Evolutionary conservation across 2,797 vertebrate species (phyloP), one percentile per base, ranked within the genome.

Genomic region (Buceros bicornis): DNA sequence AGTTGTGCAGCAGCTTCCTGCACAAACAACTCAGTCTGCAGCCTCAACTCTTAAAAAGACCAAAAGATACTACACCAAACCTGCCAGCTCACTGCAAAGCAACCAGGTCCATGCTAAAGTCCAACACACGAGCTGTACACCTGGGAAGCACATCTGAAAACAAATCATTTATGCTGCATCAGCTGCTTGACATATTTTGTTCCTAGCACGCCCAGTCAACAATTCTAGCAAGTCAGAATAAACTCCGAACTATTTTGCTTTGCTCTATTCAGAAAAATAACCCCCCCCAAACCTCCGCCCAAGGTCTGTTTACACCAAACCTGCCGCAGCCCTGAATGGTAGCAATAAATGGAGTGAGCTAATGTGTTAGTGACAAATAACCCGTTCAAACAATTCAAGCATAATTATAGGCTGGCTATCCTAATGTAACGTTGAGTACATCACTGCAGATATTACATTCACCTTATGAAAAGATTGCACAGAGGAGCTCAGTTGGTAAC

Each of bases 361-460:
- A 86, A 86, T 81, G 92, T 88, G 80, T 72, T 94, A 69, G 48
- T 87, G 51, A 87, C 48, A 81, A 90, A 95, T 24, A 82, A 95
- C 77, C 24, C 24, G 6, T 94, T 95, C 96, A 87, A 67, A 93
- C 69, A 71, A 24, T 73, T 87, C 83, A 17, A 58, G 20, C 53
- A 83, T 96, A 95, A 94, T 97, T 91, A 90, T 72, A 90, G 96
- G 96, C 96, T 95, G 86, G 92, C 90, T 95, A 92, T 95, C 85
- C 92, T 91, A 95, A 98, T 94, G 89, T 93, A 95, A 94, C 65
- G 19, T 31, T 93, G 91, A 96, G 95, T 95, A 94, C 81, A 89
- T 90, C 90, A 91, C 90, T 77, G 90, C 95, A 89, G 71, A 78
- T 66, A 80, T n/a, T 70, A 87, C 89, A 93, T 93, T 96, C 94